Conservation (phyloP, 2,797 vertebrate species). For the Coreius guichenoti region DNA sequence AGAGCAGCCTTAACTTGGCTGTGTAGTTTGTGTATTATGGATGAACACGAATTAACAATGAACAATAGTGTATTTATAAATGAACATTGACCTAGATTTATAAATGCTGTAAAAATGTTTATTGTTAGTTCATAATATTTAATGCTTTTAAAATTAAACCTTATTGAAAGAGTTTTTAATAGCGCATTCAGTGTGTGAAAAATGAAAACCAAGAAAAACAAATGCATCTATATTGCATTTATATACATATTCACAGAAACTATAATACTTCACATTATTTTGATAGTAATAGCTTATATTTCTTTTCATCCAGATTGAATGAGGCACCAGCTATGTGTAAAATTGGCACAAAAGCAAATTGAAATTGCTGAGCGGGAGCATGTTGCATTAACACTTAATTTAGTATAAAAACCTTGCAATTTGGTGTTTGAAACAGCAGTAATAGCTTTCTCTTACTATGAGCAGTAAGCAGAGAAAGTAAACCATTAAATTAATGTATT, state of each 20-base stretch:
- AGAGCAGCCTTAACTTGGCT: background rate
- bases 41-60: background rate
- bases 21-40: background rate
- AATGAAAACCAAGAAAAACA: background rate
- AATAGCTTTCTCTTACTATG: background rate
- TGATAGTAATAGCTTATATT: background rate
- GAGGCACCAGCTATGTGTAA: constrained; percentile 7
- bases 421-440: constrained; percentile 8
- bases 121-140: background rate
- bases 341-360: background rate
- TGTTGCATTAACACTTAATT: constrained; percentile 29
- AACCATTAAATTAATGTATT: background rate
- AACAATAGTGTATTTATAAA: background rate
- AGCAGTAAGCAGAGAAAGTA: constrained; percentile 11
- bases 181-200: background rate
- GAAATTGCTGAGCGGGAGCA: background rate
- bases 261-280: background rate
- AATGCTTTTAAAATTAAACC: background rate
- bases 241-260: constrained; percentile 15
- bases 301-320: background rate
- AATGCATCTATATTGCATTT: background rate
- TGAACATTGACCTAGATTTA: background rate
- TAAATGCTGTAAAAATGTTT: background rate
- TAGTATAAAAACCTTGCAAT: constrained; percentile 35
- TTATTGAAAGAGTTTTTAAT: background rate